Evolutionary conservation across 2,113 vertebrate species (phyloP).

Genomic region (human): GRCh38 chr3:69176001-69176500

Average conservation of each 20-base stretch:
- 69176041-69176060: too few species aligned
- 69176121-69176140: not conserved
- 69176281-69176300: not conserved
- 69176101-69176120: not conserved
- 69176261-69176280: not conserved
- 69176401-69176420: not conserved
- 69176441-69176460: not conserved
- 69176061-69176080: too few species aligned
- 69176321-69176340: not conserved
- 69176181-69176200: not conserved
- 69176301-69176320: not conserved
- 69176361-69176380: constrained; percentile 28
- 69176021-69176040: too few species aligned
- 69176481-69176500: not conserved
- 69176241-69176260: not conserved
- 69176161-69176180: not conserved
- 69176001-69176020: too few species aligned
- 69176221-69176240: not conserved
- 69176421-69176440: not conserved
- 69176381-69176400: not conserved
- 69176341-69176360: not conserved
- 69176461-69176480: not conserved
- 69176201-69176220: not conserved
- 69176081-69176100: not conserved
- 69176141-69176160: too few species aligned